A percentile compares a stretch with the other conserved stretches of the same genome.
Evolutionary conservation across 2,888 invertebrate genomes (phyloP).

Genomic region (Pelosia muscerda): DNA sequence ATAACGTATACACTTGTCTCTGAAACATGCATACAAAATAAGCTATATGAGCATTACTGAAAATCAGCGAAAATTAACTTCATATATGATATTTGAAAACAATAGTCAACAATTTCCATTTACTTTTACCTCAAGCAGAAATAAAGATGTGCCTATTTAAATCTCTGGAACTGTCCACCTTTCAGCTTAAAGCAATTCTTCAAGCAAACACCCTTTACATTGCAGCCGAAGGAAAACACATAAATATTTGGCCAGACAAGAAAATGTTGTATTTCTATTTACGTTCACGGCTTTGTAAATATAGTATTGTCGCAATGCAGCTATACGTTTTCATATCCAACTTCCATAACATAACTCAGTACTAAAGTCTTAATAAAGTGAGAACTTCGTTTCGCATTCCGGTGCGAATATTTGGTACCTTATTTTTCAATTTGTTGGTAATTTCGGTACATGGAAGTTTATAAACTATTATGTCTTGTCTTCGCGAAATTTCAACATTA

Average conservation of each 20-base stretch:
- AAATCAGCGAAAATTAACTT: background rate
- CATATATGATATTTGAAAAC: background rate
- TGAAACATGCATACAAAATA: no score
- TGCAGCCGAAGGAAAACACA: slow-evolving; percentile 23
- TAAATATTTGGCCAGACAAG: slow-evolving; percentile 33
- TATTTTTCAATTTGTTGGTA: slow-evolving; percentile 36
- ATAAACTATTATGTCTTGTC: slow-evolving; percentile 39
- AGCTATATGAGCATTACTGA: no score
- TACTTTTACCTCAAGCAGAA: background rate
- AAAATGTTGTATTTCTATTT: slow-evolving; percentile 33
- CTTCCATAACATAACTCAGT: slow-evolving; percentile 27
- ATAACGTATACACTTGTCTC: no score
- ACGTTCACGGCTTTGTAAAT: slow-evolving; percentile 32
- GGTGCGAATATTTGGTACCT: slow-evolving; percentile 33
- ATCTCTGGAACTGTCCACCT: background rate
- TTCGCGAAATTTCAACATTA: slow-evolving; percentile 29
- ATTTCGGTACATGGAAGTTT: slow-evolving; percentile 33
- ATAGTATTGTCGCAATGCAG: slow-evolving; percentile 49
- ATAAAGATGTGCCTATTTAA: slow-evolving; percentile 1
- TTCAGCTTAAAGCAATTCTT: slow-evolving; percentile 18
- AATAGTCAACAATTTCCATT: background rate
- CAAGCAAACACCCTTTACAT: slow-evolving; percentile 17
- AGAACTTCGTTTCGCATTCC: slow-evolving; percentile 34
- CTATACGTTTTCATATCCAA: slow-evolving; percentile 32
- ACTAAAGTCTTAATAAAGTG: slow-evolving; percentile 31